These are phyloP conservation scores for Spinibarbus caldwelli DNA, from an alignment of 2,797 vertebrate genomes.

Conservation along the genomic window DNA sequence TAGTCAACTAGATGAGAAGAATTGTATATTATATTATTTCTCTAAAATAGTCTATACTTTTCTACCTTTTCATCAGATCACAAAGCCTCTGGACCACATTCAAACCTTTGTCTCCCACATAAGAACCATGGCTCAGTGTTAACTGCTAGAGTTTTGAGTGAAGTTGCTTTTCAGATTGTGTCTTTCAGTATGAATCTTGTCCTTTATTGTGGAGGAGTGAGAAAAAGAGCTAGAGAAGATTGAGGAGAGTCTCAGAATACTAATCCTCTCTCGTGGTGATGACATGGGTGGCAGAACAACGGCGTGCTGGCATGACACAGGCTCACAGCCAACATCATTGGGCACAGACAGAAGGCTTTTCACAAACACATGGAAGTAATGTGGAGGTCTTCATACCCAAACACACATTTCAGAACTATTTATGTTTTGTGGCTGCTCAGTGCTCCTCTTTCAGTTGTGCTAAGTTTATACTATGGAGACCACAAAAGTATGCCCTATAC, in stretches of 20 bases:
- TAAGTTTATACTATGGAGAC: constrained; percentile 6
- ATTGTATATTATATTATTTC: not conserved
- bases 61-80: constrained; percentile 1
- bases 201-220: constrained; percentile 33
- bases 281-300: constrained; percentile 81
- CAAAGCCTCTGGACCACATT: not conserved
- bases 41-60: not conserved
- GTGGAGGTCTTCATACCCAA: constrained; percentile 54
- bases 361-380: constrained; percentile 75
- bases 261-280: constrained; percentile 79
- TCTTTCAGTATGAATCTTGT: constrained; percentile 54
- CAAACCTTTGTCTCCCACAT: not conserved
- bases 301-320: constrained; percentile 76
- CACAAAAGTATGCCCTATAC: not conserved
- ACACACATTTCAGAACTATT: constrained; percentile 46
- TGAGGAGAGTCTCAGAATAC: constrained; percentile 80
- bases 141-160: constrained; percentile 14
- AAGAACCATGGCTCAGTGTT: not conserved
- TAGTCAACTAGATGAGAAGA: not conserved
- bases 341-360: constrained; percentile 81
- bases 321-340: constrained; percentile 51
- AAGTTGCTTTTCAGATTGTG: constrained; percentile 19
- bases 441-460: constrained; percentile 35
- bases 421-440: constrained; percentile 32
- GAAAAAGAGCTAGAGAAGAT: constrained; percentile 51